Base-by-base conservation (phyloP, 64 coral and sea anemone genomes). In the Hydrozoanthus tunicans region DNA sequence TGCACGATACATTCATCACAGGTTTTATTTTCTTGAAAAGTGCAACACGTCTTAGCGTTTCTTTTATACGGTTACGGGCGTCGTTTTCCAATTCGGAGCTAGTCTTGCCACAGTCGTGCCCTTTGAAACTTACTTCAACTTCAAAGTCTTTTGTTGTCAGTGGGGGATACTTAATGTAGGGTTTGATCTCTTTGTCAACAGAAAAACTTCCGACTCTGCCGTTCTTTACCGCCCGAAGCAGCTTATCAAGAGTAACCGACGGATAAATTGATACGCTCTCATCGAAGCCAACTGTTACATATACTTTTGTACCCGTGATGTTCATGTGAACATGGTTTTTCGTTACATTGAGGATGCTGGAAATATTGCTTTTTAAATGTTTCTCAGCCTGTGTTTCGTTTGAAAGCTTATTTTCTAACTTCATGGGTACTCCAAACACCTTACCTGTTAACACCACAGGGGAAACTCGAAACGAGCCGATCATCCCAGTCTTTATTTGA, bases 121-220 rank as follows among this genome's bases (percentile, higher is more conserved):
- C 32, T 43, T 74, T 52, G 17, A 17, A 2, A 59, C 1, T 14
- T 74, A 58, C 9, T 14, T 10, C 20, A 70, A 88, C 60, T 15
- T 75, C 10, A 72, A 88, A 88, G 55, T 88, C 69, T 13, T 88
- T 88, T 88, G 84, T 74, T 27, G 26, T 73, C 74, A 88, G 60
- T 7, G 69, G 56, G 10, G 84, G 84, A 13, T 88, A 88, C 12
- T 74, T 88, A 11, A 88, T 88, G 69, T 75, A 88, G 3, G 84
- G 55, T 43, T 88, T 58, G 66, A 25, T 9, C 11, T 66, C 59
- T 7, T 56, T 75, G 25, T 75, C 24, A 17, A 88, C 69, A 6
- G 1, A 5, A 27, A 59, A 10, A 6, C 43, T 88, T 75, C 84
- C 84, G 8, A 88, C n/a, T 7, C 4, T 11, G 43, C 84, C 84